These are phyloP conservation scores for Porites divaricata DNA, from an alignment of 92 coral and sea anemone genomes.

Conservation along the genomic window DNA sequence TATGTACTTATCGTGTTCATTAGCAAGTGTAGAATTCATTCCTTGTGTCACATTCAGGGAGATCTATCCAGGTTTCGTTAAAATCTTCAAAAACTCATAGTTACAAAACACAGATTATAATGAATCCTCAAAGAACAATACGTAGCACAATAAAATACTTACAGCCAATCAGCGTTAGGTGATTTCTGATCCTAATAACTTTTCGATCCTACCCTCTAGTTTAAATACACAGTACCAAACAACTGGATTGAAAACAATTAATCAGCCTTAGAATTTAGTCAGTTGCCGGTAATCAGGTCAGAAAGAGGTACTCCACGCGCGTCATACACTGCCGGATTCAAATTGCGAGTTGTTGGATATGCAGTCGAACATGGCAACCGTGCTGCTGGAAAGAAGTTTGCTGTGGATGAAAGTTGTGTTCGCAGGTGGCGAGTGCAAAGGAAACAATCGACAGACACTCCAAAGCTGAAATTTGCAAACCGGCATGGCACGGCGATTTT, in stretches of 20 bases:
- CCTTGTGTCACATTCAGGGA: constrained; percentile 8
- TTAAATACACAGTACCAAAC: neutral
- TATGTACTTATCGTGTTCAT: constrained; percentile 8
- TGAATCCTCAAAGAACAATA: constrained; percentile 7
- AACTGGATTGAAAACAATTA: neutral
- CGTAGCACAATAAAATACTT: neutral
- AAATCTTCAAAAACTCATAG: constrained; percentile 22
- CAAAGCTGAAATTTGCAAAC: constrained; percentile 41
- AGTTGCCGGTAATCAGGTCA: constrained; percentile 39
- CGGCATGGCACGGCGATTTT: constrained; percentile 16
- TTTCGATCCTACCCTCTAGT: constrained; percentile 9
- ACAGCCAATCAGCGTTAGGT: constrained; percentile 27
- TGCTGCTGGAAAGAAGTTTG: constrained; percentile 47
- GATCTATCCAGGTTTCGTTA: constrained; percentile 7
- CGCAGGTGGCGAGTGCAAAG: constrained; percentile 46
- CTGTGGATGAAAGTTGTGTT: constrained; percentile 52
- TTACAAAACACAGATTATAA: constrained; percentile 39
- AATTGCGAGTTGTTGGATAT: constrained; percentile 21
- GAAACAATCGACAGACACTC: constrained; percentile 12
- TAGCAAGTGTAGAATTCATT: neutral
- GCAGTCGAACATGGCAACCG: constrained; percentile 35
- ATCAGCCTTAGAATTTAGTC: constrained; percentile 5
- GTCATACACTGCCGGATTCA: constrained; percentile 30
- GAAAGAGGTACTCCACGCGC: constrained; percentile 35
- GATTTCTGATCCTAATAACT: constrained; percentile 9